These are phyloP conservation scores for Ceratosolen fusciceps DNA, from an alignment of 1,140 invertebrate species.

Conservation along the genomic window DNA sequence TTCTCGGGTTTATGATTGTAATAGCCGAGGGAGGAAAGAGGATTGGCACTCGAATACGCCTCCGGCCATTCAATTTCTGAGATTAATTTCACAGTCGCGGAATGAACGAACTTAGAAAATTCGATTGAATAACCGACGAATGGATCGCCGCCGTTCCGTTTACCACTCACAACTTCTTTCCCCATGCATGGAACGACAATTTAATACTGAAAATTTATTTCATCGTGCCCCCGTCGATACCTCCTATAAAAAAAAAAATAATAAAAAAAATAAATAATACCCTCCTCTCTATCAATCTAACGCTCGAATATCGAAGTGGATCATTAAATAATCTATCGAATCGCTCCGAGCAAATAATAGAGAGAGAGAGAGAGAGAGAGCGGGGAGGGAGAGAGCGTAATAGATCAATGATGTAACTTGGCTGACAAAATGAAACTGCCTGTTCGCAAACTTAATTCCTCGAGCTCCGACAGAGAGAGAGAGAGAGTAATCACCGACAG, in stretches of 20 bases:
- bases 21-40: background rate
- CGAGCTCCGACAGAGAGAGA: background rate
- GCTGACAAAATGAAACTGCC: background rate
- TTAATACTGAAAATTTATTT: background rate
- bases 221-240: background rate
- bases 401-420: background rate
- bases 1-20: background rate
- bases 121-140: slow-evolving; percentile 6
- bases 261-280: background rate
- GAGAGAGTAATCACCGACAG: background rate
- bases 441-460: background rate
- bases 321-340: too few relatives aligned
- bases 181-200: background rate
- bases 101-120: background rate
- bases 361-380: too few relatives aligned
- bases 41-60: background rate
- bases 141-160: background rate
- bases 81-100: slow-evolving; percentile 16
- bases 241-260: background rate
- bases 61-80: slow-evolving; percentile 15
- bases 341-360: too few relatives aligned
- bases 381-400: too few relatives aligned
- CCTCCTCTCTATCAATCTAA: background rate
- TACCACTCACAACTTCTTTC: background rate
- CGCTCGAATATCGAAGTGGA: background rate